Base-by-base conservation (phyloP, 2,113 vertebrate species). In the Eleginops maclovinus region DNA sequence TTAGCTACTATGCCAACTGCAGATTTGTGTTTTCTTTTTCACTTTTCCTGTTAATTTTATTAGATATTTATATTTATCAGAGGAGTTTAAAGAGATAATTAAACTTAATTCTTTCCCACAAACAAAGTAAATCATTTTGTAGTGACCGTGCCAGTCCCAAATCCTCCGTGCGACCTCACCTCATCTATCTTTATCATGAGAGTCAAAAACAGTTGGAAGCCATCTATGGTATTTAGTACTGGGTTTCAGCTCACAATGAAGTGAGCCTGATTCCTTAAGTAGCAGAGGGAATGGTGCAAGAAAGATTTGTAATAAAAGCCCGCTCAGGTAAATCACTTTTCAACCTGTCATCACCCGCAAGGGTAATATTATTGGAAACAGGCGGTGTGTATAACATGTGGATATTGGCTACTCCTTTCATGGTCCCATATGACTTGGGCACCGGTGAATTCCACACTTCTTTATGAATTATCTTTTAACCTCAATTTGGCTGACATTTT, bases 291-390 rank as follows among this genome's bases (percentile, higher is more conserved):
- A 84, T 41, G 65, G 81, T 68, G 74, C 84, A 83, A 90, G 85
- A 91, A 84, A 90, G 83, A 90, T 91, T 89, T 86, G 90, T 90
- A 90, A 93, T 93, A 92, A 91, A 92, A 91, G 70, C 75, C 79
- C 11, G 74, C 77, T 82, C 90, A 92, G 91, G 91, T 94, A 93
- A 93, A 92, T 93, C 87, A 89, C 84, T 92, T 91, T 84, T 93
- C 90, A 87, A 86, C 87, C 90, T 94, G 93, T 94, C 92, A 86
- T 91, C 93, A 78, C 90, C 81, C 75, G 21, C 81, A 43, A 80
- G 82, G 83, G 72, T 82, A 69, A 90, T 90, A 89, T 92, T 93
- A 93, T 91, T 93, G 86, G 90, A 94, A 94, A 90, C 91, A 92
- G 90, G 84, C 72, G 50, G 70, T 28, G 86, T 87, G 89, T 88